A percentile compares a stretch with the other conserved stretches of the same genome.
phyloP scores from a whole-genome alignment of 2,113 vertebrate genomes.

The Bubo bubo region DNA sequence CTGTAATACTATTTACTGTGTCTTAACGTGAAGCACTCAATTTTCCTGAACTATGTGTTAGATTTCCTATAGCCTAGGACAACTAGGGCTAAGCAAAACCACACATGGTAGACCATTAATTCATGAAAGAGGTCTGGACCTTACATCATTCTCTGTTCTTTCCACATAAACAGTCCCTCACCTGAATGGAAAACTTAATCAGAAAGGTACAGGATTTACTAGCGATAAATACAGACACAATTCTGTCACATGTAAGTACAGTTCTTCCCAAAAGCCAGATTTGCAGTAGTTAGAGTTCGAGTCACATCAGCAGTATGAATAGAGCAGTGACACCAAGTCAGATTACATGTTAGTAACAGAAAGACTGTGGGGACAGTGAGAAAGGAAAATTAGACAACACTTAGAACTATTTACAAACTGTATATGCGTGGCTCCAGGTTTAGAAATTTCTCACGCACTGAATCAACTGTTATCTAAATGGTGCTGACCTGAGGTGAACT shows the following conservation, averaged over 20 bases:
- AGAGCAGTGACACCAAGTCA: neutral
- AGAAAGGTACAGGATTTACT: neutral
- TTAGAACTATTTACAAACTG: neutral
- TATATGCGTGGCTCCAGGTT: neutral
- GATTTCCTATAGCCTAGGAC: neutral
- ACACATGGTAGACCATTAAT: neutral
- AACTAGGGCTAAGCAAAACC: neutral
- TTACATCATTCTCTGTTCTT: neutral
- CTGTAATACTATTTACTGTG: neutral
- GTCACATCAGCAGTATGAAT: neutral
- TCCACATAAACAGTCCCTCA: neutral
- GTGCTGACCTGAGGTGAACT: neutral
- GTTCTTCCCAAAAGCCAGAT: neutral
- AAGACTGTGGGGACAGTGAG: neutral
- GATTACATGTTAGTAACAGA: neutral
- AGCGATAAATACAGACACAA: accelerated
- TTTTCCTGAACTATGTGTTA: neutral
- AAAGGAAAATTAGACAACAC: neutral
- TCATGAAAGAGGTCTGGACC: neutral
- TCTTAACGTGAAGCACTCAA: neutral
- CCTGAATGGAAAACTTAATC: neutral
- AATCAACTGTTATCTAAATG: neutral
- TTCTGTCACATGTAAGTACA: accelerated
- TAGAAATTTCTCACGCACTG: neutral
- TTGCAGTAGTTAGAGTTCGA: neutral